These are phyloP conservation scores for Acanthosepion lycidas DNA, from an alignment of 2,888 invertebrate species.

Conservation along the genomic window DNA sequence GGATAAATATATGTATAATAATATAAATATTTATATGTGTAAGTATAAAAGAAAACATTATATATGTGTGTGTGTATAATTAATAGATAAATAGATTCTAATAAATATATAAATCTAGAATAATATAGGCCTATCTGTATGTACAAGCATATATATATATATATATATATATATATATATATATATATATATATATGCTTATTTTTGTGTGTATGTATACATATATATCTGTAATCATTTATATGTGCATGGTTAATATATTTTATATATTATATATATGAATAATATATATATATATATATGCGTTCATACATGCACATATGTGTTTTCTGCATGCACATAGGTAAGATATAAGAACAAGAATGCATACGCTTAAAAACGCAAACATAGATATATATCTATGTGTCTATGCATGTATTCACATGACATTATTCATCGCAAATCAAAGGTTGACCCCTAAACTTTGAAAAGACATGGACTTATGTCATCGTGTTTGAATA, in stretches of 20 bases:
- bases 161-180: not conserved
- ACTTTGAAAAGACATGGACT: not conserved
- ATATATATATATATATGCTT: not conserved
- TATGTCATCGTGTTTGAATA: not conserved
- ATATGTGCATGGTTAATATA: too few species aligned
- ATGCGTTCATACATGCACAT: not conserved
- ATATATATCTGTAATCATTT: not conserved
- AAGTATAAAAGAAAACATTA: too few species aligned
- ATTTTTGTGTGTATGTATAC: not conserved
- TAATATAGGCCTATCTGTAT: too few species aligned
- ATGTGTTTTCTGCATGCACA: not conserved
- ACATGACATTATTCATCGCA: not conserved
- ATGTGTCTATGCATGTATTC: not conserved
- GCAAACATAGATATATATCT: not conserved
- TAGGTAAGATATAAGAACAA: not conserved
- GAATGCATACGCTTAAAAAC: not conserved
- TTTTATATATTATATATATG: not conserved
- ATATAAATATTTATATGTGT: too few species aligned
- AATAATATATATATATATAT: not conserved
- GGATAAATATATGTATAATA: too few species aligned
- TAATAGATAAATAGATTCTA: too few species aligned
- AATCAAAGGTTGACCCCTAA: not conserved
- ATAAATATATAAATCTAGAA: too few species aligned
- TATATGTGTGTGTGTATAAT: too few species aligned
- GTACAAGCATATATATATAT: too few species aligned